phyloP scores from a whole-genome alignment of 2,888 invertebrate genomes.

The Eulithis testata region DNA sequence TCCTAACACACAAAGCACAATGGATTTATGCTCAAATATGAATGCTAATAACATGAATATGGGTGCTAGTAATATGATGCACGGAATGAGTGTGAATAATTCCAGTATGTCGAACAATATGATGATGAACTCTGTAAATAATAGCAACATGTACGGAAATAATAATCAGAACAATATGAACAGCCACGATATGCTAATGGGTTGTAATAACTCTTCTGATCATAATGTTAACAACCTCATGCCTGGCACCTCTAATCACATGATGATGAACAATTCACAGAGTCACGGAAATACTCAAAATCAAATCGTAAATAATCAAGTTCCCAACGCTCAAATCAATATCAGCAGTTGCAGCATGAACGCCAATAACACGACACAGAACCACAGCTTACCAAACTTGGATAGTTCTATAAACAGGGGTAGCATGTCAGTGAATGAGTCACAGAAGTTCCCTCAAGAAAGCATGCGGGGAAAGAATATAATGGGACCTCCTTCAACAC shows the following conservation, averaged over 20 bases:
- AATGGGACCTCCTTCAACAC: slow-evolving; percentile 67
- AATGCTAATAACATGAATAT: slow-evolving; percentile 69
- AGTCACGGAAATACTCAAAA: slow-evolving; percentile 66
- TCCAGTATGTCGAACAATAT: slow-evolving; percentile 69
- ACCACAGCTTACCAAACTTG: slow-evolving; percentile 62
- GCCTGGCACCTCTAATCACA: slow-evolving; percentile 66
- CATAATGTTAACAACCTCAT: slow-evolving; percentile 71
- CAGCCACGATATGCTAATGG: slow-evolving; percentile 76
- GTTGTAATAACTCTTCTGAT: slow-evolving; percentile 71
- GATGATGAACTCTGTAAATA: slow-evolving; percentile 73
- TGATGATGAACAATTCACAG: slow-evolving; percentile 75
- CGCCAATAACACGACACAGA: slow-evolving; percentile 63
- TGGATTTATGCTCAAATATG: slow-evolving; percentile 75
- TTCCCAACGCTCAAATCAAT: slow-evolving; percentile 69
- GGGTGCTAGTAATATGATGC: slow-evolving; percentile 70
- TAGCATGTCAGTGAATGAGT: slow-evolving; percentile 65
- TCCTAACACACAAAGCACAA: slow-evolving; percentile 66
- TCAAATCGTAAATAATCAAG: slow-evolving; percentile 65
- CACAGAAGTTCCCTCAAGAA: slow-evolving; percentile 72
- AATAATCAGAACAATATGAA: slow-evolving; percentile 65
- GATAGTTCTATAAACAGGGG: slow-evolving; percentile 70
- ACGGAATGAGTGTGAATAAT: slow-evolving; percentile 71
- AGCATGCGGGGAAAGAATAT: slow-evolving; percentile 73
- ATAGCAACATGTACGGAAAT: slow-evolving; percentile 65
- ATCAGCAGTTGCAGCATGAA: slow-evolving; percentile 75